Base-by-base conservation (phyloP, 2,797 vertebrate genomes). In the Artibeus lituratus region DNA sequence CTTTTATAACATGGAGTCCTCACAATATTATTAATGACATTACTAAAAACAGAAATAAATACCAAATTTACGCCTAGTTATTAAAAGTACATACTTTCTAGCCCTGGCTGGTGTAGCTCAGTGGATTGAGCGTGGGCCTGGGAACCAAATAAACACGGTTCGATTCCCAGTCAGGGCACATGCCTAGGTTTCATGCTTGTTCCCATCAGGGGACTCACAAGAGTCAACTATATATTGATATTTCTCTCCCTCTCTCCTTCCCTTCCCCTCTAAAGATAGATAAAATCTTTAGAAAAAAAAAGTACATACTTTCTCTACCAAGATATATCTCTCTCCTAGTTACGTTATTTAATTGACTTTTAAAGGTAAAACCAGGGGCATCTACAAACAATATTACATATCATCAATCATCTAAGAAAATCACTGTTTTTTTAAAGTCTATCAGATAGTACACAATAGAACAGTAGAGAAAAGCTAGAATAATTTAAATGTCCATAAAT, bases 401-500 rank as follows among this genome's bases (percentile, higher is more conserved):
- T 80, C 72, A 97, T 88, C 86, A 94, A 90, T 88, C 65, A 94
- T 94, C 42, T 70, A 90, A 22, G 32, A 80, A 96, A 82, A 86
- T 4, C 12, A 70, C 2, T 91, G 21, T 35, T 91, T 94, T 59
- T 59, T 35, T 53, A 85, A 91, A 81, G 32, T 59, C 53, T 82
- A 42, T 81, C 57, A 84, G 42, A 87, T 39, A 73, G 12, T 89
- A 55, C 39, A 93, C n/a, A 91, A 78, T 77, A 96, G 70, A 95
- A 95, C 8, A 90, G 67, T 73, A 86, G 80, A 91, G 49, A 83
- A 96, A 73, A 77, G 18, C 47, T 74, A 91, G 91, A 94, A 76
- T 94, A 94, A 95, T 95, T 94, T 94, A 93, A 92, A 94, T 93
- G 70, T 11, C 35, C 47, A 90, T 87, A 91, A 96, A 96, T 95